Base-by-base conservation (phyloP, 1,140 invertebrate species). In the Cotesia glomerata region DNA sequence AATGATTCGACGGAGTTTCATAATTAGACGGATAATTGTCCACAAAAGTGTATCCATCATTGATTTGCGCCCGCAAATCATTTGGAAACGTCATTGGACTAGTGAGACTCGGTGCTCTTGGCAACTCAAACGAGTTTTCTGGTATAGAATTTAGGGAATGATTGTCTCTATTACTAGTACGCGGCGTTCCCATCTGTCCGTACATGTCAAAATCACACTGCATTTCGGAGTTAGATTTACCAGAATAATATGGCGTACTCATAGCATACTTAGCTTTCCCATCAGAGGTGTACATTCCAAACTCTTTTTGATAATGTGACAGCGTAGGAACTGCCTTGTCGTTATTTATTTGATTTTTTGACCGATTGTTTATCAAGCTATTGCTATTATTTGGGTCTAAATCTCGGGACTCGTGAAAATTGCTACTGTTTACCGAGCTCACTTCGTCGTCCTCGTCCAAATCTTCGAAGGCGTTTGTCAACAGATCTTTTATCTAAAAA, bases 1-100 rank as follows among this genome's bases (percentile, higher is more conserved):
- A 86, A 75, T 84, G 84, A 80, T 83, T 85, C 4, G 83, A 70
- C n/a, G 85, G 85, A 3, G 85, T 86, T 11, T 82, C 76, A 65
- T 76, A 82, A 78, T 79, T 78, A 35, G 75, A 72, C 1, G 76
- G 71, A 78, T 81, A 78, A 77, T 75, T 77, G 34, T 81, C 75
- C 36, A 78, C 32, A 66, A 80, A 78, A 2, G 74, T 81, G 36
- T 73, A 75, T 4, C 72, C 75, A 32, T 82, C 80, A 4, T 77
- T 74, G 13, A 69, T 51, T 49, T 78, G 79, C 5, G 71, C 45
- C 51, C 72, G 70, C 5, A 78, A 34, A 61, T 81, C 73, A 8
- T 76, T 74, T 18, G 73, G 65, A 56, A 76, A 81, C 8, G 66
- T 73, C 18, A 70, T 51, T 52, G 54, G 64, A 72, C 51, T 72